Conservation (phyloP, 2,888 invertebrate genomes). For the Hedya salicella region DNA sequence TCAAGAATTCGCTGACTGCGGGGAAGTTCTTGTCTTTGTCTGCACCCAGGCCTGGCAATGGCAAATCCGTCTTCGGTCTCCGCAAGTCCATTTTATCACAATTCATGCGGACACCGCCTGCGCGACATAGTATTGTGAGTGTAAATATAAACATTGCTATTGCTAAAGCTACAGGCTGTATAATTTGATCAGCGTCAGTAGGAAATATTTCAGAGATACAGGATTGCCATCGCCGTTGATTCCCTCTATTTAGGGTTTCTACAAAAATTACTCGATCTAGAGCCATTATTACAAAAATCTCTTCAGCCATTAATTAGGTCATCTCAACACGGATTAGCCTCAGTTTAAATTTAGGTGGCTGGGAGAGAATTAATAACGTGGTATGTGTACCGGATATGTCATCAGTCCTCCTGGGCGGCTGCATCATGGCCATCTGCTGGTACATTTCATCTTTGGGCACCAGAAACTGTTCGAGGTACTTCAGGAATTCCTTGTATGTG, state of each 20-base stretch:
- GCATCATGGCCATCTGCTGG: conserved; percentile 76
- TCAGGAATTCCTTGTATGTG: conserved; percentile 88
- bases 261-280: too few species aligned
- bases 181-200: too few species aligned
- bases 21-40: conserved; percentile 72
- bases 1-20: conserved; percentile 83
- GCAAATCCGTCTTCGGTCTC: conserved; percentile 75
- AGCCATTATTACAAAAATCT: too few species aligned
- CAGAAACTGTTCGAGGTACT: conserved; percentile 87
- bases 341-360: too few species aligned
- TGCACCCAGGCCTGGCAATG: conserved; percentile 66
- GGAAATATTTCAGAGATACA: too few species aligned
- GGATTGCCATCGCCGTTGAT: too few species aligned
- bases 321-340: too few species aligned
- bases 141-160: conserved; percentile 1
- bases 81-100: conserved; percentile 70
- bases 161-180: conserved; percentile 12
- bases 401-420: conserved; percentile 65
- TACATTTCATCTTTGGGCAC: conserved; percentile 77
- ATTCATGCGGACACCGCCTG: conserved; percentile 70
- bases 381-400: conserved; percentile 65
- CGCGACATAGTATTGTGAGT: conserved; percentile 9
- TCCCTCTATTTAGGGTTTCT: too few species aligned
- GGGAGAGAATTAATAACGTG: too few species aligned
- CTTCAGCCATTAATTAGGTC: too few species aligned